These are phyloP conservation scores for Champsocephalus gunnari DNA, from an alignment of 2,797 vertebrate species.

Conservation along the genomic window DNA sequence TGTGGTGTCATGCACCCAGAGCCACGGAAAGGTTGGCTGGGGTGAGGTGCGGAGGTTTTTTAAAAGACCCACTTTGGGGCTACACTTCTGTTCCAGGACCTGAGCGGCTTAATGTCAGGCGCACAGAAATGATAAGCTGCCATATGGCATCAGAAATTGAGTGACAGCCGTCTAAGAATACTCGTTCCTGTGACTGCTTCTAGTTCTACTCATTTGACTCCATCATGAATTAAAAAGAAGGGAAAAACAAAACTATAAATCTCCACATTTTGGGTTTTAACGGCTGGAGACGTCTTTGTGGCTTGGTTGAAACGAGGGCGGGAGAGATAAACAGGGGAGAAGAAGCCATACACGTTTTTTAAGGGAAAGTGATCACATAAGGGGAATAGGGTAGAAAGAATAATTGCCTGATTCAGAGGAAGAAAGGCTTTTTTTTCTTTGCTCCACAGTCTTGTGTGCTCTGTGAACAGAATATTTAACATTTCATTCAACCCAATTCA, in stretches of 20 bases:
- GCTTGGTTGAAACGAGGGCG: slow-evolving; percentile 31
- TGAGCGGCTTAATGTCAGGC: slow-evolving; percentile 30
- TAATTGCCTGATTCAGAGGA: slow-evolving; percentile 27
- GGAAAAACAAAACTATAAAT: slow-evolving; percentile 33
- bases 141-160: slow-evolving; percentile 62
- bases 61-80: slow-evolving; percentile 4
- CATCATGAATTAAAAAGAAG: slow-evolving; percentile 44
- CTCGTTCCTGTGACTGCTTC: slow-evolving; percentile 27
- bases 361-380: slow-evolving; percentile 32
- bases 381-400: slow-evolving; percentile 26
- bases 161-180: slow-evolving; percentile 44
- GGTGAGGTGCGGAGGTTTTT: neutral
- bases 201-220: slow-evolving; percentile 26
- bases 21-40: slow-evolving; percentile 3
- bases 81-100: neutral
- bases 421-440: slow-evolving; percentile 9
- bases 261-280: slow-evolving; percentile 37
- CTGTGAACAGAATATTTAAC: slow-evolving; percentile 55
- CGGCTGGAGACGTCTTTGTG: slow-evolving; percentile 24
- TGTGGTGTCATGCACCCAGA: slow-evolving; percentile 13
- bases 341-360: slow-evolving; percentile 25
- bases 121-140: slow-evolving; percentile 46
- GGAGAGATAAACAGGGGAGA: slow-evolving; percentile 32
- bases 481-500: slow-evolving; percentile 49
- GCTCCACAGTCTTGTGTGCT: slow-evolving; percentile 16